A percentile compares a stretch with the other conserved stretches of the same genome.
phyloP scores from a whole-genome alignment of 2,888 invertebrate genomes.

The Ctenicera cuprea region DNA sequence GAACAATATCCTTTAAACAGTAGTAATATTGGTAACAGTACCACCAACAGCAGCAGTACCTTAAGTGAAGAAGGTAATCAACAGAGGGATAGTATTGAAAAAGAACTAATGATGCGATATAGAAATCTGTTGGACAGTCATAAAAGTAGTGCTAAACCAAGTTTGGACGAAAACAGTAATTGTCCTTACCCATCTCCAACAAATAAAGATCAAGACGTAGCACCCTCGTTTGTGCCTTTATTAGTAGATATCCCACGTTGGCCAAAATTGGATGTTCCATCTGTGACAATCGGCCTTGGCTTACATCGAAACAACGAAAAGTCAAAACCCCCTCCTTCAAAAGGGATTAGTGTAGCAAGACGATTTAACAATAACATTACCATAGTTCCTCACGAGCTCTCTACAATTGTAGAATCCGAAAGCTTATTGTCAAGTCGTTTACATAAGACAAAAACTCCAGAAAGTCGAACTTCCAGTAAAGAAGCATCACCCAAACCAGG shows the following conservation, averaged over 20 bases:
- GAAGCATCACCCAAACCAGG: constrained; percentile 26
- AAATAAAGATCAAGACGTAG: background rate
- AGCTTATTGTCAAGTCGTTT: constrained; percentile 65
- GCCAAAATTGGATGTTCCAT: constrained; percentile 62
- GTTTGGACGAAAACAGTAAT: too few relatives aligned
- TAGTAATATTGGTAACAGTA: background rate
- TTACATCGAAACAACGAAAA: constrained; percentile 54
- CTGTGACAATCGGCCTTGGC: background rate
- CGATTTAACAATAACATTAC: constrained; percentile 65
- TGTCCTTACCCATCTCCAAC: too few relatives aligned
- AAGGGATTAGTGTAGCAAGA: constrained; percentile 63
- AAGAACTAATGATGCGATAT: constrained; percentile 43
- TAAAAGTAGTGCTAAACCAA: background rate
- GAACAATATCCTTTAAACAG: constrained; percentile 11
- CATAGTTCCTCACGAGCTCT: constrained; percentile 69
- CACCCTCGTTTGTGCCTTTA: constrained; percentile 58
- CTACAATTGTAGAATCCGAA: constrained; percentile 70
- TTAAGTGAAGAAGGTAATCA: background rate
- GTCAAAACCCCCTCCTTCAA: constrained; percentile 67
- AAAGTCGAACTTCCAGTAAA: background rate
- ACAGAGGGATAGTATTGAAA: constrained; percentile 28
- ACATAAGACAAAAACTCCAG: constrained; percentile 51
- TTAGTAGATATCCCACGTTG: constrained; percentile 69
- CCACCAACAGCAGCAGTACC: too few relatives aligned
- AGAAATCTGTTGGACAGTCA: constrained; percentile 18